phyloP scores from a whole-genome alignment of 2,797 vertebrate genomes.

The Brachyalestes nurse region DNA sequence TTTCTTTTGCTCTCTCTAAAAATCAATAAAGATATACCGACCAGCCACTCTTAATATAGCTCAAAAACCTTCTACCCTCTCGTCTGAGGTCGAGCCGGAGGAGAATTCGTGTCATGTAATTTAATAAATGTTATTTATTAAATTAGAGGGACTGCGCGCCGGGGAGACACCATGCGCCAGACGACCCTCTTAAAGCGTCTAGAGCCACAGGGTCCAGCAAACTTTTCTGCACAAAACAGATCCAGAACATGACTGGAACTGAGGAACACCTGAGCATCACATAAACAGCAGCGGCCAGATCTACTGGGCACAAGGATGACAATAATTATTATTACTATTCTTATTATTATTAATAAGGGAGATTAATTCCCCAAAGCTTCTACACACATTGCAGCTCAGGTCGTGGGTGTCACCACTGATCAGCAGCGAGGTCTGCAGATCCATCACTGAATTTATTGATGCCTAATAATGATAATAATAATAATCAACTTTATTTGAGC shows the following conservation, averaged over 20 bases:
- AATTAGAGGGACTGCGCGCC: constrained; percentile 13
- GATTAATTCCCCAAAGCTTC: too few species aligned
- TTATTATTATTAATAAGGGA: neutral
- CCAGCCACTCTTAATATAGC: constrained; percentile 8
- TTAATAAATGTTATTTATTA: constrained; percentile 48
- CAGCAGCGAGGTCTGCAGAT: neutral
- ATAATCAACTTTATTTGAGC: neutral
- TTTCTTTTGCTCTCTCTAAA: neutral
- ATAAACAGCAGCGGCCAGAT: too few species aligned
- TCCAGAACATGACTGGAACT: constrained; percentile 3
- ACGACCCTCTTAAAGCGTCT: constrained; percentile 56
- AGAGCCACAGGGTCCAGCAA: constrained; percentile 49
- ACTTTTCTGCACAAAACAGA: constrained; percentile 36
- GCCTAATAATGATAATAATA: too few species aligned
- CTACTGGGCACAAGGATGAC: too few species aligned
- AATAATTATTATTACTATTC: too few species aligned
- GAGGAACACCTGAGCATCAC: constrained; percentile 11
- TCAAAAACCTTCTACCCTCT: constrained; percentile 7
- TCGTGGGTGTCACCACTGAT: neutral
- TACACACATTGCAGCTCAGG: too few species aligned
- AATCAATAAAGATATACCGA: constrained; percentile 12
- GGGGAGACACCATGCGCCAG: constrained; percentile 39
- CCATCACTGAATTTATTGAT: neutral
- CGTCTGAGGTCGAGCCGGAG: constrained; percentile 29
- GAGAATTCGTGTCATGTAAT: neutral